Evolutionary conservation across 2,888 invertebrate species (phyloP).

Genomic region (Athripsodes cinereus): DNA sequence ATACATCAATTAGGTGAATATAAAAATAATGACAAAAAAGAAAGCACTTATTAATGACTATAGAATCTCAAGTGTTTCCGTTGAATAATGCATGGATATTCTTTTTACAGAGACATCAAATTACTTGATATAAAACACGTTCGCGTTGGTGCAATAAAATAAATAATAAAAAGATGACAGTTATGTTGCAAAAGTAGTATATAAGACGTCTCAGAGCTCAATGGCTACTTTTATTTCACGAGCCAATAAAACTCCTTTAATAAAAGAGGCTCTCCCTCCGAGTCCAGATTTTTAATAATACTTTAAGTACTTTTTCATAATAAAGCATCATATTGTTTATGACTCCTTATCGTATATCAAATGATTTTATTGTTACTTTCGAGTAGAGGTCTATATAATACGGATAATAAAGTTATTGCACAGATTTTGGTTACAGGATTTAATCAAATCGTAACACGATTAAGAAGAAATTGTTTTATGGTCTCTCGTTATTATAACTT

Average conservation of each 20-base stretch:
- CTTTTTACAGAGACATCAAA: background rate
- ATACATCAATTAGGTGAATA: background rate
- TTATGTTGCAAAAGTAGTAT: background rate
- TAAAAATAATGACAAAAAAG: background rate
- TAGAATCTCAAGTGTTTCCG: background rate
- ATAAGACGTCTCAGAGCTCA: background rate
- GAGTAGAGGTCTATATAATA: too few relatives aligned
- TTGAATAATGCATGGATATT: background rate
- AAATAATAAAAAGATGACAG: slow-evolving; percentile 1
- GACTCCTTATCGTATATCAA: too few relatives aligned
- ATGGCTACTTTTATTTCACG: background rate
- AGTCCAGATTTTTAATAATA: background rate
- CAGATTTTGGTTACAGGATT: too few relatives aligned
- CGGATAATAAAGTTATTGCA: too few relatives aligned
- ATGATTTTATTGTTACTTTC: too few relatives aligned
- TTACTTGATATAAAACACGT: background rate
- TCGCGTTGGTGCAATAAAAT: background rate
- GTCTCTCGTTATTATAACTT: too few relatives aligned
- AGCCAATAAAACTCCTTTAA: background rate
- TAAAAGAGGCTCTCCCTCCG: background rate
- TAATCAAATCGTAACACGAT: too few relatives aligned
- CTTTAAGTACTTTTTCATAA: too few relatives aligned
- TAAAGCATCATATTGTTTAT: too few relatives aligned
- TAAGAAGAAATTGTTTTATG: too few relatives aligned
- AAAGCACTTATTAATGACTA: background rate